These are phyloP conservation scores for Aotus griseimembra DNA, from an alignment of 2,797 vertebrate species.

Conservation along the genomic window DNA sequence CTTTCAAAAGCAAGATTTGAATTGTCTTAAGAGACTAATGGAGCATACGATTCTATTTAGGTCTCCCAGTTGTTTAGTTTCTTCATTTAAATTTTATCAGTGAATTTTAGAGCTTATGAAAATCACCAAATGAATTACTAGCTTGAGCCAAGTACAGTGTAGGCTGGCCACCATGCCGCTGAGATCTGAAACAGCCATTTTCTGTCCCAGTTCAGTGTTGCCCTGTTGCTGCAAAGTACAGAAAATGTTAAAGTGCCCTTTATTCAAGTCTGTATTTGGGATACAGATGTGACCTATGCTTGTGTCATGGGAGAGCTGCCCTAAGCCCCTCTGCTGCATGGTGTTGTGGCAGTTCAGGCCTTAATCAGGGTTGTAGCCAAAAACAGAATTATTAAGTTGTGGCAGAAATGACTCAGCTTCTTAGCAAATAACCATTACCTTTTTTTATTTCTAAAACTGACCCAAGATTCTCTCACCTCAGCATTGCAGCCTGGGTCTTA, in stretches of 20 bases:
- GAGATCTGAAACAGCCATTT: neutral
- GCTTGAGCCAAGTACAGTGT: neutral
- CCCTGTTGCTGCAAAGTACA: neutral
- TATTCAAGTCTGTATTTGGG: neutral
- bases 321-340: neutral
- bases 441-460: neutral
- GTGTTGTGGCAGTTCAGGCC: neutral
- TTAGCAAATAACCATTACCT: neutral
- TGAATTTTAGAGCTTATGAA: neutral
- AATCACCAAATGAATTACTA: neutral
- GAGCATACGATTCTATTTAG: neutral
- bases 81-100: constrained; percentile 32
- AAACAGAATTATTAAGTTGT: neutral
- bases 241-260: neutral
- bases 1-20: constrained; percentile 40
- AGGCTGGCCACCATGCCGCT: neutral
- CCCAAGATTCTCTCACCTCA: neutral
- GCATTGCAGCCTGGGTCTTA: neutral
- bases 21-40: neutral
- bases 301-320: accelerated
- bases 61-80: neutral
- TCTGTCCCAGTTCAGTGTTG: neutral
- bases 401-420: neutral
- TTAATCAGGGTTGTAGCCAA: neutral
- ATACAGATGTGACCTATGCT: neutral